Evolutionary conservation across 2,888 invertebrate genomes (phyloP).

Genomic region (Litoditis marina): DNA sequence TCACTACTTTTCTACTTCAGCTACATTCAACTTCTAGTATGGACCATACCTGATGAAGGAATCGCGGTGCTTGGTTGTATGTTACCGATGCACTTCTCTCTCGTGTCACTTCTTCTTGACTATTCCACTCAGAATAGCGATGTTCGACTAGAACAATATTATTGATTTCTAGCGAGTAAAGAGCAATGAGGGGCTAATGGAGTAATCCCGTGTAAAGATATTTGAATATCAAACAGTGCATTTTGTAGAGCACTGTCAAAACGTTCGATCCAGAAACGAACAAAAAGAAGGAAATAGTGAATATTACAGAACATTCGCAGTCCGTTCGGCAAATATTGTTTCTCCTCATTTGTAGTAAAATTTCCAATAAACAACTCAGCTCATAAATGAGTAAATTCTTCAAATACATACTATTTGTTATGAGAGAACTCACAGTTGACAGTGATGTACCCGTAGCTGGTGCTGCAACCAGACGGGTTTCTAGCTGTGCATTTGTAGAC

Average conservation of each 20-base stretch:
- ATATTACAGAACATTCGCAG: neutral
- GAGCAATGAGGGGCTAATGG: too few relatives aligned
- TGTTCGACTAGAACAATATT: constrained; percentile 29
- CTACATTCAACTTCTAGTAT: neutral
- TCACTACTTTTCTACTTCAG: neutral
- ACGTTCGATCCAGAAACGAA: neutral
- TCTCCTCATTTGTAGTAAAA: neutral
- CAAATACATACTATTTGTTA: too few relatives aligned
- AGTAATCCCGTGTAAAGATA: too few relatives aligned
- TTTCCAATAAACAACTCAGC: too few relatives aligned
- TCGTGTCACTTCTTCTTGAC: constrained; percentile 12
- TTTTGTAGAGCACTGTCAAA: too few relatives aligned
- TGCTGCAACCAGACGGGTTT: constrained; percentile 80
- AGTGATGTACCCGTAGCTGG: constrained; percentile 59
- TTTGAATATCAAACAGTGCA: too few relatives aligned
- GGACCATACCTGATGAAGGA: constrained; percentile 39
- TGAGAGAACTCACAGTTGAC: constrained; percentile 62
- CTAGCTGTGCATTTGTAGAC: constrained; percentile 83
- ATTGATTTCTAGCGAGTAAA: neutral
- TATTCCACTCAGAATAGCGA: constrained; percentile 25
- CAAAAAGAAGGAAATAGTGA: neutral
- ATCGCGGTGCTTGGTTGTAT: constrained; percentile 42
- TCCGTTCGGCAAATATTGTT: neutral
- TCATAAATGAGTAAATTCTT: too few relatives aligned
- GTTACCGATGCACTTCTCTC: constrained; percentile 25